Evolutionary conservation across 2,888 invertebrate species (phyloP).

Genomic region (Volucella inanis): DNA sequence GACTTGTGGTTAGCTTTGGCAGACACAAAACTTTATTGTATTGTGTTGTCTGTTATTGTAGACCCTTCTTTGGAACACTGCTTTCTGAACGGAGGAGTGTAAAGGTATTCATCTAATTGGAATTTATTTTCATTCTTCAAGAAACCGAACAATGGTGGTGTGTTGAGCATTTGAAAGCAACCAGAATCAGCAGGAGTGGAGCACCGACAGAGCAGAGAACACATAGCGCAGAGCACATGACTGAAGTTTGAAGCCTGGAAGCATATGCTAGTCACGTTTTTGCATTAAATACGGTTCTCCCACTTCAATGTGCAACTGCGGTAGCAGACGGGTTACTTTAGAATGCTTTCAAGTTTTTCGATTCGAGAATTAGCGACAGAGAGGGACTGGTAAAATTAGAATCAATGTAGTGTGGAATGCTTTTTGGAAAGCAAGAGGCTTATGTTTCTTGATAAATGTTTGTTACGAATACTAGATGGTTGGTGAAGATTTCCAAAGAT

Average conservation of each 20-base stretch:
- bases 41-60: too few species aligned
- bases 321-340: constrained; percentile 2
- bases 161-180: constrained; percentile 12
- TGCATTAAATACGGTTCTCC: constrained; percentile 28
- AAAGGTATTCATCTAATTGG: constrained; percentile 33
- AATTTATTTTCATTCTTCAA: constrained; percentile 41
- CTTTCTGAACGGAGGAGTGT: neutral
- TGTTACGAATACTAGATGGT: constrained; percentile 28
- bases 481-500: constrained; percentile 42
- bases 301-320: constrained; percentile 8
- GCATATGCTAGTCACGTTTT: constrained; percentile 52
- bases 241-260: neutral
- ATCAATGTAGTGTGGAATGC: neutral
- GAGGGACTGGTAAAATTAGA: too few species aligned
- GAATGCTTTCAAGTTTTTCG: constrained; percentile 20
- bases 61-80: too few species aligned
- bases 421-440: constrained; percentile 13
- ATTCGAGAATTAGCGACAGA: too few species aligned
- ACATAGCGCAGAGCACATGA: too few species aligned
- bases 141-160: constrained; percentile 31
- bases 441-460: constrained; percentile 56
- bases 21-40: too few species aligned
- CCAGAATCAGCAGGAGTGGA: neutral
- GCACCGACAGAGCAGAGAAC: too few species aligned
- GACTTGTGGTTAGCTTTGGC: too few species aligned